Base-by-base conservation (phyloP, 2,888 invertebrate genomes). In the Coelinius sp. region DNA sequence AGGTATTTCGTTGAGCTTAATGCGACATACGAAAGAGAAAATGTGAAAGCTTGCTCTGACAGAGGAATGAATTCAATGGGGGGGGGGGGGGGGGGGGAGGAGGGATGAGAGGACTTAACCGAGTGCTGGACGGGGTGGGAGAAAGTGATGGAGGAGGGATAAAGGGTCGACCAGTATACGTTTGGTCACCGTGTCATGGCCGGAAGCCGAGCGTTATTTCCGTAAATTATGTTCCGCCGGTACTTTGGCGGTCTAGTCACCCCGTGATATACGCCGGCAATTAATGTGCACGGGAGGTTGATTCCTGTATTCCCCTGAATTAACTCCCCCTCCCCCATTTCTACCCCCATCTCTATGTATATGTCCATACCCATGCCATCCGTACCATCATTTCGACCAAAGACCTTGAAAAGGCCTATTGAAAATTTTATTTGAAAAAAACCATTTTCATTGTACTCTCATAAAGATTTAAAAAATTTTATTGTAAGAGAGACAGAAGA, bases 201-300 rank as follows among this genome's bases (percentile, higher is more conserved):
- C 68, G 70, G 63, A 71, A 65, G 62, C 62, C 59, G 41, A 49
- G 27, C 41, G 62, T 73, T 71, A 65, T 71, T 72, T 71, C 65
- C 73, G 72, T 70, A 74, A 71, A 74, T 70, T 72, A 72, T 72
- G 67, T 66, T 64, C 68, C 65, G 49, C 52, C 73, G 62, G 53
- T 65, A 68, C 68, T 56, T 73, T 62, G 56, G 46, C 27, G 67
- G 69, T 71, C 64, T 53, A 68, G 73, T 65, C 68, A 72, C 65
- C 70, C 73, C 64, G 74, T 82, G 83, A 83, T 84, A 82, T 84
- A 84, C 78, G 80, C 78, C 59, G 53, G 79, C 82, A 84, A 84
- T 85, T 84, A 85, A 85, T 83, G 81, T 69, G 66, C 70, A 59
- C 59, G 70, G 69, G 56, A 64, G 65, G 63, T 41, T 46, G 64